Evolutionary conservation across 1,140 invertebrate genomes (phyloP).

Genomic region (Coelopa frigida): DNA sequence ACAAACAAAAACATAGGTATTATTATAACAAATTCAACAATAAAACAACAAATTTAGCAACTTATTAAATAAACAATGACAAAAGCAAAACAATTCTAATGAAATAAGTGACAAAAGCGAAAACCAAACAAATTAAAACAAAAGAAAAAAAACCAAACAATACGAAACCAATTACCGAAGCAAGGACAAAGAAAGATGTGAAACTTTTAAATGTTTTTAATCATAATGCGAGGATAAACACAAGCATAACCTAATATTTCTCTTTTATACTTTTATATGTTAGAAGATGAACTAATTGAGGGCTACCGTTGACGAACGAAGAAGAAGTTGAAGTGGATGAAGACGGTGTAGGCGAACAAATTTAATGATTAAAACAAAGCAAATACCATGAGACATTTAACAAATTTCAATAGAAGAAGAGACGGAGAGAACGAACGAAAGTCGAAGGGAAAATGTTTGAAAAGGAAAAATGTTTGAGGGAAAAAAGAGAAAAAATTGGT

Average conservation of each 20-base stretch:
- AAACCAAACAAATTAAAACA: no score
- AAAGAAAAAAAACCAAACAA: no score
- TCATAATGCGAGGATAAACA: neutral
- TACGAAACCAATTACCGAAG: no score
- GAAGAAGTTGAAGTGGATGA: neutral
- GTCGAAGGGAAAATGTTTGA: neutral
- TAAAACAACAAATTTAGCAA: no score
- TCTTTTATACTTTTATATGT: conserved; percentile 11
- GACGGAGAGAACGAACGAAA: neutral
- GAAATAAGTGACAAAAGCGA: no score
- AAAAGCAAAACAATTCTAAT: no score
- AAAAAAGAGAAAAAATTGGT: no score
- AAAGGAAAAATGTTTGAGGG: no score
- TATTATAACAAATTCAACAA: no score
- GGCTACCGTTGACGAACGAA: neutral
- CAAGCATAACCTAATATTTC: no score
- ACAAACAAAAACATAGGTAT: no score
- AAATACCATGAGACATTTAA: conserved; percentile 8
- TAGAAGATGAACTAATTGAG: neutral
- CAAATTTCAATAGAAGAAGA: neutral
- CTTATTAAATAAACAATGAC: no score
- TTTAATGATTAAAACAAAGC: neutral
- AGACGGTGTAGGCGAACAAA: neutral
- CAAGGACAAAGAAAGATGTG: conserved; percentile 4
- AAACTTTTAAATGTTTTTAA: neutral